These are phyloP conservation scores for Pelodytes ibericus DNA, from an alignment of 2,797 vertebrate genomes.

Conservation along the genomic window DNA sequence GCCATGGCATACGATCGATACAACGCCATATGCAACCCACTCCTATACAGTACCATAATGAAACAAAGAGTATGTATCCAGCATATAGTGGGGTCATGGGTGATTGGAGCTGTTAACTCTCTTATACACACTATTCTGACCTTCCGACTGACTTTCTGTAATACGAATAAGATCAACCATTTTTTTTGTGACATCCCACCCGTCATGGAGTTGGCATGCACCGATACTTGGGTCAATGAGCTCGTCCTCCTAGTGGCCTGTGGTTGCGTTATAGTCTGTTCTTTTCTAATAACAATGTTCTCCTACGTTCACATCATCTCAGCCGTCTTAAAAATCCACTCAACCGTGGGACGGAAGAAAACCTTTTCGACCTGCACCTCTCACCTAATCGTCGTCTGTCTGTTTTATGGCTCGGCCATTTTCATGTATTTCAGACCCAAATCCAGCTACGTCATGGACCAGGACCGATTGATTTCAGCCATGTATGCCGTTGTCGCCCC, in stretches of 20 bases:
- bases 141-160: conserved; percentile 31
- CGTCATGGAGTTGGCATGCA: conserved; percentile 36
- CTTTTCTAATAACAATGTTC: conserved; percentile 29
- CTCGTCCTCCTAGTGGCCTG: conserved; percentile 32
- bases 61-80: conserved; percentile 52
- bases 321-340: conserved; percentile 27
- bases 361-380: conserved; percentile 57
- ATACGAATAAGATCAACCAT: conserved; percentile 17
- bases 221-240: conserved; percentile 27
- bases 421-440: conserved; percentile 54
- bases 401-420: conserved; percentile 56
- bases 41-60: conserved; percentile 58
- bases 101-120: conserved; percentile 56
- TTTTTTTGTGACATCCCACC: conserved; percentile 47
- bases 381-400: conserved; percentile 48
- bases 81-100: conserved; percentile 54
- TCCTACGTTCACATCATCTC: conserved; percentile 33
- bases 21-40: conserved; percentile 61
- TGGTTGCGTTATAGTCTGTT: conserved; percentile 37
- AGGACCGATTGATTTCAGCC: conserved; percentile 30
- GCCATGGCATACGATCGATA: conserved; percentile 63
- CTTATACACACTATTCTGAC: conserved; percentile 30
- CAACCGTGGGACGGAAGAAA: conserved; percentile 46
- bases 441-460: conserved; percentile 22
- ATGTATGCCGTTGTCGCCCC: conserved; percentile 57